These are phyloP conservation scores for Cylindroiulus punctatus DNA, from an alignment of 2,888 invertebrate species.

Conservation along the genomic window DNA sequence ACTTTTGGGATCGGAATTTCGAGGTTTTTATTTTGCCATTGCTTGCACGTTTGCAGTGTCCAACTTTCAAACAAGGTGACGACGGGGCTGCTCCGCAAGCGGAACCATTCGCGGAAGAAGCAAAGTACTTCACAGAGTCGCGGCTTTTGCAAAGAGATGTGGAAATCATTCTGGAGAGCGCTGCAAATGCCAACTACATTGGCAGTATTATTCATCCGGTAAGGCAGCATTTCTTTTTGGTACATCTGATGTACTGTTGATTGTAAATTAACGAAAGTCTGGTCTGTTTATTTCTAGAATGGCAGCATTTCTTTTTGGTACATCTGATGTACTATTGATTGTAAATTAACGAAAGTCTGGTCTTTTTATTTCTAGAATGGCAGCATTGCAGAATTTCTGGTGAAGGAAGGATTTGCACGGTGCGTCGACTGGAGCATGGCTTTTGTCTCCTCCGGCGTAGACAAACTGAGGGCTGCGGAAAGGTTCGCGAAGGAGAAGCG, in stretches of 20 bases:
- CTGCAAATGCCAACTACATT: slow-evolving; percentile 91
- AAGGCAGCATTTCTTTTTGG: slow-evolving; percentile 65
- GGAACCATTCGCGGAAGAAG: slow-evolving; percentile 83
- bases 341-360: too few relatives aligned
- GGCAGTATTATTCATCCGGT: slow-evolving; percentile 92
- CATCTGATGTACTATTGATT: background rate
- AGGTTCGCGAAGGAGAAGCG: slow-evolving; percentile 86
- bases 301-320: background rate
- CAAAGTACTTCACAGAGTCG: slow-evolving; percentile 91
- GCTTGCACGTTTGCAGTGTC: slow-evolving; percentile 65
- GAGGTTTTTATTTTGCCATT: too few relatives aligned
- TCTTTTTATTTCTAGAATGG: slow-evolving; percentile 69
- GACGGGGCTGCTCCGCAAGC: slow-evolving; percentile 69
- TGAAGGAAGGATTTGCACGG: slow-evolving; percentile 90
- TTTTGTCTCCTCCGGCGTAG: slow-evolving; percentile 81
- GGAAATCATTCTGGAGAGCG: slow-evolving; percentile 88
- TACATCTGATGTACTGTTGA: too few relatives aligned
- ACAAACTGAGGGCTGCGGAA: slow-evolving; percentile 85
- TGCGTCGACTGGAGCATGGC: slow-evolving; percentile 95
- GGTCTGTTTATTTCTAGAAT: background rate
- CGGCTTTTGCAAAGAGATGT: slow-evolving; percentile 90
- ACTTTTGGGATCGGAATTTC: too few relatives aligned
- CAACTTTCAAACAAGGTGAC: slow-evolving; percentile 80
- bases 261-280: too few relatives aligned
- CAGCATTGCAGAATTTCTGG: slow-evolving; percentile 92